Evolutionary conservation across 2,888 invertebrate genomes (phyloP).

Genomic region (Andrena dorsata): DNA sequence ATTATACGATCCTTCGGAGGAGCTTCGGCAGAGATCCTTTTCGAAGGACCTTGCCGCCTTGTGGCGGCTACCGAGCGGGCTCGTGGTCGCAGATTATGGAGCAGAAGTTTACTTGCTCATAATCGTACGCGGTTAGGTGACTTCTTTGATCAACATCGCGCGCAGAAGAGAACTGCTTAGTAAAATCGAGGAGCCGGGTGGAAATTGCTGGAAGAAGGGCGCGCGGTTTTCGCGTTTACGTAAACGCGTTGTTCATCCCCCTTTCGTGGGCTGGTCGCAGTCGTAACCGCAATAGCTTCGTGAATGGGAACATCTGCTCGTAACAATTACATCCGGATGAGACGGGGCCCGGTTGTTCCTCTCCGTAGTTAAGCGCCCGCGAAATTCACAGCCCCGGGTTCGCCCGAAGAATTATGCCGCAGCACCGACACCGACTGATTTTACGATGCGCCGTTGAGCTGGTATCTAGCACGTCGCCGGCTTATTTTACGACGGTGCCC

Average conservation of each 20-base stretch:
- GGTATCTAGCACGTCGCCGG: constrained; percentile 74
- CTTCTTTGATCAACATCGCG: too few relatives aligned
- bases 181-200: not conserved
- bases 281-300: constrained; percentile 7
- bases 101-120: too few relatives aligned
- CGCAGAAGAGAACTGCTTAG: not conserved
- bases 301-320: constrained; percentile 55
- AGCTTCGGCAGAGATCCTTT: too few relatives aligned
- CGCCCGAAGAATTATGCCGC: constrained; percentile 71
- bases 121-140: too few relatives aligned
- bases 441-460: constrained; percentile 69
- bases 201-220: not conserved
- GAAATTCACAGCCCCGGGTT: constrained; percentile 63
- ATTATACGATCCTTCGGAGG: not conserved
- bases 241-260: not conserved
- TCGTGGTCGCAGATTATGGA: too few relatives aligned
- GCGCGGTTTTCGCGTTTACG: constrained; percentile 32
- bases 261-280: not conserved
- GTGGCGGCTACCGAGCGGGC: too few relatives aligned
- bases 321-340: constrained; percentile 64
- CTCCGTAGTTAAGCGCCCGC: constrained; percentile 57
- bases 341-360: constrained; percentile 37
- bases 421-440: constrained; percentile 73
- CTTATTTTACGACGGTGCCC: constrained; percentile 73
- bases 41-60: too few relatives aligned